Evolutionary conservation across 2,113 vertebrate species (phyloP), one percentile per base, ranked within the genome.

Genomic region (Dipodomys ordii): DNA sequence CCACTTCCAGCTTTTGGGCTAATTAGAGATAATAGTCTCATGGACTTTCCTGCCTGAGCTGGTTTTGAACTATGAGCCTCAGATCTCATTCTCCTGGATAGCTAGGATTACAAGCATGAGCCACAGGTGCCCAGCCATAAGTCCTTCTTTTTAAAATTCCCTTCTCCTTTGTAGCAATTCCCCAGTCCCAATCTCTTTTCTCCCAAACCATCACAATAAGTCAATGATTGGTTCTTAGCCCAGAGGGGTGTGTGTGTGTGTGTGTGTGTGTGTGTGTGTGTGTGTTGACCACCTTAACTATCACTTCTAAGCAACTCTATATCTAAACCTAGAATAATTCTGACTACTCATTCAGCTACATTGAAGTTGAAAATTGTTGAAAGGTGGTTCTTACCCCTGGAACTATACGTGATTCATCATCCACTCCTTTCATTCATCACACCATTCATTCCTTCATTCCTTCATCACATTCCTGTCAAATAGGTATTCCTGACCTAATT

Each of bases 321-420:
- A 90, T 79, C 18, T 49, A 85, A 88, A 92, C 85, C 57, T 60
- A 69, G 69, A 93, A 81, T 83, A 49, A 49, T 49, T 76, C 57
- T 88, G 35, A 49, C 25, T 85, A 64, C 30, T 76, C 5, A 11
- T 81, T 44, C 28, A 78, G 46, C 13, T 87, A 94, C 27, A 71
- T 16, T 65, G 30, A 93, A 87, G 28, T 46, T 84, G 27, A 79
- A 76, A 94, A 88, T 46, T 68, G 3, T 72, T 76, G 71, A 80
- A 81, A 64, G 72, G 35, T 3, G 25, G 12, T 85, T 69, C 62
- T 32, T 30, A 64, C n/a, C 23, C 79, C 73, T 3, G 78, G 57
- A 90, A 92, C 11, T 79, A 3, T 80, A 91, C 67, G 13, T 74
- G 27, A 79, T 62, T 62, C 60, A 19, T 62, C 60, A 19, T 62